Percentiles rank a stretch among this genome's conserved stretches.
Evolutionary conservation across 37 sponge, comb jelly and placozoan genomes (phyloP).

Genomic region (Beroe ovata): DNA sequence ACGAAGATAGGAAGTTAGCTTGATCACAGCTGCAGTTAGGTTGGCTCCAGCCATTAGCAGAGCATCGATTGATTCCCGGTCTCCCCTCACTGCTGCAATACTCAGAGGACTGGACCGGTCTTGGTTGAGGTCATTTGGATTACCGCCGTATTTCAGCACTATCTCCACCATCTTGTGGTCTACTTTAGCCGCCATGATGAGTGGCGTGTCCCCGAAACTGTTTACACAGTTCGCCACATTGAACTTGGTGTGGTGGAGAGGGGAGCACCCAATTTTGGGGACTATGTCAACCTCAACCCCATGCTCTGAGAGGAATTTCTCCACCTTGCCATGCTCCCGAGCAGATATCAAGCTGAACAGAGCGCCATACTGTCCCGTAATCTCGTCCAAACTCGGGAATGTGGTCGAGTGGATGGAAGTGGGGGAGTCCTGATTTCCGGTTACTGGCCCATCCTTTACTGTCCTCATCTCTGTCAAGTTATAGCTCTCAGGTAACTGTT

Average conservation of each 20-base stretch:
- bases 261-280: conserved; percentile 50
- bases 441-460: no score
- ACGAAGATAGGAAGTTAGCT: conserved; percentile 10
- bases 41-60: conserved; percentile 41
- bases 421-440: background rate
- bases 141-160: conserved; percentile 26
- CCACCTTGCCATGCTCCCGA: background rate
- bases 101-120: conserved; percentile 42
- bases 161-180: background rate
- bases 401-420: background rate
- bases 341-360: background rate
- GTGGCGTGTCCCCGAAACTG: conserved; percentile 40
- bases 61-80: conserved; percentile 1
- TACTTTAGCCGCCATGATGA: background rate
- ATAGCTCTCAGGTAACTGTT: no score
- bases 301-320: background rate
- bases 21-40: conserved; percentile 40
- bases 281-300: conserved; percentile 44
- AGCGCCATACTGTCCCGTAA: background rate
- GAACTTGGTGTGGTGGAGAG: conserved; percentile 28
- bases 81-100: conserved; percentile 47
- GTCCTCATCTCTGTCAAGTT: no score
- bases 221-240: conserved; percentile 32
- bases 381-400: background rate
- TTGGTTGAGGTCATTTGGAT: conserved; percentile 25